Evolutionary conservation across 1,140 invertebrate genomes (phyloP).

Genomic region (Pantala flavescens): DNA sequence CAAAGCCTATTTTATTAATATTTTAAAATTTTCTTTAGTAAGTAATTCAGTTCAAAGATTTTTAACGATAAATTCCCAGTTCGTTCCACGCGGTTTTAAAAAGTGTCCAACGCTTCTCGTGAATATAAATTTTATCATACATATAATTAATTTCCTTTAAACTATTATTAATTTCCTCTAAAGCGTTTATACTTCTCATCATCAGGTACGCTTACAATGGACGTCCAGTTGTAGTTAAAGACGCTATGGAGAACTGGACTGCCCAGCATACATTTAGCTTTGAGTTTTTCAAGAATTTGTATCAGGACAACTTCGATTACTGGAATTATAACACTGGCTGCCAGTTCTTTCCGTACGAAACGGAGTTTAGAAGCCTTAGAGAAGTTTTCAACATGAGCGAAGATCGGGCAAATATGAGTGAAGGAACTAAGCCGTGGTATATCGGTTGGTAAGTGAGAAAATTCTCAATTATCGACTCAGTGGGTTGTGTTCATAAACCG

Average conservation of each 20-base stretch:
- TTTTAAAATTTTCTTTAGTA: too few relatives aligned
- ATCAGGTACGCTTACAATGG: conserved; percentile 63
- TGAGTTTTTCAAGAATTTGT: conserved; percentile 69
- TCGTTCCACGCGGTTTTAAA: too few relatives aligned
- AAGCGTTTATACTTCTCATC: too few relatives aligned
- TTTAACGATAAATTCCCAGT: too few relatives aligned
- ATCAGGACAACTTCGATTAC: conserved; percentile 40
- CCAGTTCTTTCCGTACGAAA: conserved; percentile 88
- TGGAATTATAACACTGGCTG: conserved; percentile 46
- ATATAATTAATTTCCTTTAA: too few relatives aligned
- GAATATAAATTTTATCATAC: too few relatives aligned
- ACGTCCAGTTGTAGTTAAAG: conserved; percentile 71
- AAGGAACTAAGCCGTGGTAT: conserved; percentile 68
- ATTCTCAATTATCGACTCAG: neutral
- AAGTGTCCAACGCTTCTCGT: too few relatives aligned
- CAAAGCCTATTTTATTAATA: too few relatives aligned
- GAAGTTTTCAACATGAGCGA: conserved; percentile 71
- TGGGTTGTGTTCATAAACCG: too few relatives aligned
- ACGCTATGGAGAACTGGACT: conserved; percentile 67
- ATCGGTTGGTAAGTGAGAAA: conserved; percentile 63
- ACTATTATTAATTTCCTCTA: too few relatives aligned
- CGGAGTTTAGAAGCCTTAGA: conserved; percentile 60
- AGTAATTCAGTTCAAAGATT: too few relatives aligned
- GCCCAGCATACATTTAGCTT: conserved; percentile 59
- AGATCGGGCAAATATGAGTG: conserved; percentile 48